Evolutionary conservation across 35 echinoderm and acorn worm genomes (phyloP), one percentile per base, ranked within the genome.

Genomic region (Amphiura filiformis): DNA sequence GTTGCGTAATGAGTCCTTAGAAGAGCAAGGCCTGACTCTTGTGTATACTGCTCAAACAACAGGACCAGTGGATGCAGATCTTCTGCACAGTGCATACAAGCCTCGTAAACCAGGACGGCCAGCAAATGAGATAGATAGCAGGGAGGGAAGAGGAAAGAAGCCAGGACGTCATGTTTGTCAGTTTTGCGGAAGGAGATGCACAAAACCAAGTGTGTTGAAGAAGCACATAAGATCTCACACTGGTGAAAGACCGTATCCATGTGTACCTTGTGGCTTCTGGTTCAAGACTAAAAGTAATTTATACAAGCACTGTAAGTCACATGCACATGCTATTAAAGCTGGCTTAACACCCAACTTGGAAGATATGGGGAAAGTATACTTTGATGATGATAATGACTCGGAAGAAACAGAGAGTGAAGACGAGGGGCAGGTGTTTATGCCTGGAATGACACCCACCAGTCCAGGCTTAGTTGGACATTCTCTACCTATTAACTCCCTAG

Each of bases 201-300:
- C 93, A n/a, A 99, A 99, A 42, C 96, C 96, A 14, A 99, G 96
- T 88, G 96, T 99, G 1, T 80, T 99, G 18, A 99, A 91, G 41
- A 99, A 99, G 41, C 96, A 99, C 70, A 86, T 99, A 35, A 80
- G 96, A 38, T 99, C 96, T 22, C 96, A 99, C 78, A 99, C 96
- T 34, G 92, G 92, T 0, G 96, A 99, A 33, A 86, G 96, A 39
- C 96, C 96, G 32, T 99, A 99, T 85, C 96, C 96, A 34, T 99
- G 96, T 84, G 80, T 42, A 75, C 92, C 92, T 40, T 99, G 96
- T 92, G 96, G 96, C 23, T 95, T 99, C 78, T 91, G 93, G 31
- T 99, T 99, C 77, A 99, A 99, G 77, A 99, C 96, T 32, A 99
- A 99, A 61, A 99, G 96, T 57, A 99, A 99, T 70, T 81, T 99